These are phyloP conservation scores for Craterocephalus amniculus DNA, from an alignment of 2,797 vertebrate genomes.

Conservation along the genomic window DNA sequence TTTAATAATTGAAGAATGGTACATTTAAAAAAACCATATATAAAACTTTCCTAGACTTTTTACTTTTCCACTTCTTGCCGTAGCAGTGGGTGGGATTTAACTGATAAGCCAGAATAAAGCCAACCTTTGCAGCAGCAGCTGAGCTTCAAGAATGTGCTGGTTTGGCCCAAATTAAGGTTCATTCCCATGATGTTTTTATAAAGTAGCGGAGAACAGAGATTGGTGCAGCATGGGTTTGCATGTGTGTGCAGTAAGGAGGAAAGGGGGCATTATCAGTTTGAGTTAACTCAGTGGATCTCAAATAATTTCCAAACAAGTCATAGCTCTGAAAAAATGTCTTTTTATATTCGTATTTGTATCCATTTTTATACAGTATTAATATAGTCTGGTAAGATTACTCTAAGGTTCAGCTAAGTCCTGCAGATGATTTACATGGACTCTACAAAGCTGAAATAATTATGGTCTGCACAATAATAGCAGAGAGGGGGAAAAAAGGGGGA, in stretches of 20 bases:
- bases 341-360: not conserved
- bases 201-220: slow-evolving; percentile 41
- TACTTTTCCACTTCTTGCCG: slow-evolving; percentile 1
- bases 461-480: not conserved
- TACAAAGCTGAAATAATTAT: not conserved
- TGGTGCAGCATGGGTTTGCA: slow-evolving; percentile 37
- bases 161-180: slow-evolving; percentile 56
- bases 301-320: not conserved
- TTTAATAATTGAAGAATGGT: not conserved
- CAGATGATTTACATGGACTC: not conserved
- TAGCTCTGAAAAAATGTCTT: not conserved
- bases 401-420: not conserved
- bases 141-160: slow-evolving; percentile 65
- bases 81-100: slow-evolving; percentile 12
- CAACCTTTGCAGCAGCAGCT: slow-evolving; percentile 29
- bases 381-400: not conserved
- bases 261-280: not conserved
- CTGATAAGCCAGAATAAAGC: slow-evolving; percentile 44
- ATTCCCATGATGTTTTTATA: slow-evolving; percentile 53
- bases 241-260: not conserved
- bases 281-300: not conserved
- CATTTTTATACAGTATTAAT: not conserved
- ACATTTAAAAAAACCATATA: no score
- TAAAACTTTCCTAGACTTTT: not conserved
- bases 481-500: not conserved